phyloP scores from a whole-genome alignment of 2,797 vertebrate genomes.

The Sebastes jordani region DNA sequence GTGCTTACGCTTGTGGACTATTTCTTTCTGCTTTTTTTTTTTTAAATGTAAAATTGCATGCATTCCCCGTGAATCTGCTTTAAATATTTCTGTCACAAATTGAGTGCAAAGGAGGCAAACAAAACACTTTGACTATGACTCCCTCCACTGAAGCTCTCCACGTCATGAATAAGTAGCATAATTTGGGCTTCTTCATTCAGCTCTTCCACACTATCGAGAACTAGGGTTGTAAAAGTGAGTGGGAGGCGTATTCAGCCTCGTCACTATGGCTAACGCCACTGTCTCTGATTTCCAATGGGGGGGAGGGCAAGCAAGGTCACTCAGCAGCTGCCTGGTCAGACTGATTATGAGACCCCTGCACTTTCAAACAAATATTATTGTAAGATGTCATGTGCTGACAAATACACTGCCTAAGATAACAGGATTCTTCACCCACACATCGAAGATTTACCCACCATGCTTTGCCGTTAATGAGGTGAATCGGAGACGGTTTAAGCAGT shows the following conservation, averaged over 20 bases:
- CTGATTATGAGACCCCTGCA: conserved; percentile 5
- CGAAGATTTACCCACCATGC: neutral
- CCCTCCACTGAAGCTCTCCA: neutral
- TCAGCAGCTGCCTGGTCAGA: neutral
- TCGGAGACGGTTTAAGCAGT: no score
- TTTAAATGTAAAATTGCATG: neutral
- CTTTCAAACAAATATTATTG: conserved; percentile 25
- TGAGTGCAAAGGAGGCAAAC: neutral
- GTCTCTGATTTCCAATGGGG: conserved; percentile 24
- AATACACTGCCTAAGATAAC: neutral
- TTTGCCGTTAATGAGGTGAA: neutral
- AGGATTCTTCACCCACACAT: conserved; percentile 4
- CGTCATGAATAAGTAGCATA: neutral
- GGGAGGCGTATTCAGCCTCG: conserved; percentile 16
- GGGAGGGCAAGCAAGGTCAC: conserved; percentile 17
- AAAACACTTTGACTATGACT: neutral
- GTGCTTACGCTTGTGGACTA: neutral
- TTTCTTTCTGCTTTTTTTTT: neutral
- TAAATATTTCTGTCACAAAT: neutral
- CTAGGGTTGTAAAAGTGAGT: neutral
- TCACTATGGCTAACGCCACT: neutral
- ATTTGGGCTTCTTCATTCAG: neutral
- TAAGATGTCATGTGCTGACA: conserved; percentile 5
- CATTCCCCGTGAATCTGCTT: neutral
- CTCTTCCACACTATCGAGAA: neutral